Evolutionary conservation across 1,140 invertebrate species (phyloP).

Genomic region (Drosophila ananassae): DNA sequence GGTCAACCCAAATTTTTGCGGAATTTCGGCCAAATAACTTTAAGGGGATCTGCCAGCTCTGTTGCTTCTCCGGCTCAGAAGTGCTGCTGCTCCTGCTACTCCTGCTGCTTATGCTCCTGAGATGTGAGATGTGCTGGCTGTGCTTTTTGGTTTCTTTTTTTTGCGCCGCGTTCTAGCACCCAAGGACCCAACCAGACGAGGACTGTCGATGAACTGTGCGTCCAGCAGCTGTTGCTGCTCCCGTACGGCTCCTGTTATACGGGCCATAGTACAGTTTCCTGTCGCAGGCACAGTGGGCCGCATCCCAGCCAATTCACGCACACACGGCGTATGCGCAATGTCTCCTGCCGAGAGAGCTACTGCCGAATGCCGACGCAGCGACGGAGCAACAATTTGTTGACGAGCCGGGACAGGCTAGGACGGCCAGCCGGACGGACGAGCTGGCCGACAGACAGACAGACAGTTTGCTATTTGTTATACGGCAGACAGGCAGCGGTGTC

Average conservation of each 20-base stretch:
- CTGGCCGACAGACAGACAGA: conserved; percentile 34
- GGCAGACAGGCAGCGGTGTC: conserved; percentile 21
- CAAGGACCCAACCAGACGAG: conserved; percentile 69
- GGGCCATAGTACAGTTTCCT: conserved; percentile 49
- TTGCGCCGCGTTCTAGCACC: conserved; percentile 39
- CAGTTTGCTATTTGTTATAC: conserved; percentile 3
- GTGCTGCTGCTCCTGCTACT: conserved; percentile 27
- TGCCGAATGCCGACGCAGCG: conserved; percentile 53
- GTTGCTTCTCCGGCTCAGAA: conserved; percentile 23
- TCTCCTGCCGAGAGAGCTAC: conserved; percentile 4
- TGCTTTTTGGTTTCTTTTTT: conserved; percentile 3
- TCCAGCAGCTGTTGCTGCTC: conserved; percentile 64
- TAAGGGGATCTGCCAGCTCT: conserved; percentile 9
- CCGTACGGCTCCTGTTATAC: conserved; percentile 61
- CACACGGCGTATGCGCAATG: conserved; percentile 77
- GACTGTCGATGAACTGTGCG: conserved; percentile 76
- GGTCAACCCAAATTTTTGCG: conserved; percentile 4
- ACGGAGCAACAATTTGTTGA: conserved; percentile 78
- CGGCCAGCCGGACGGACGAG: conserved; percentile 4
- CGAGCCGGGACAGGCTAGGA: conserved; percentile 32
- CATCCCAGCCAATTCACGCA: conserved; percentile 26
- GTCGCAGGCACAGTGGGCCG: conserved; percentile 59
- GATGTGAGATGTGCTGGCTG: conserved; percentile 28
- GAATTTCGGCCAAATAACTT: conserved; percentile 15
- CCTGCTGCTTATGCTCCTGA: conserved; percentile 22